phyloP scores from a whole-genome alignment of 2,113 vertebrate species.

The Gymnogyps californianus region DNA sequence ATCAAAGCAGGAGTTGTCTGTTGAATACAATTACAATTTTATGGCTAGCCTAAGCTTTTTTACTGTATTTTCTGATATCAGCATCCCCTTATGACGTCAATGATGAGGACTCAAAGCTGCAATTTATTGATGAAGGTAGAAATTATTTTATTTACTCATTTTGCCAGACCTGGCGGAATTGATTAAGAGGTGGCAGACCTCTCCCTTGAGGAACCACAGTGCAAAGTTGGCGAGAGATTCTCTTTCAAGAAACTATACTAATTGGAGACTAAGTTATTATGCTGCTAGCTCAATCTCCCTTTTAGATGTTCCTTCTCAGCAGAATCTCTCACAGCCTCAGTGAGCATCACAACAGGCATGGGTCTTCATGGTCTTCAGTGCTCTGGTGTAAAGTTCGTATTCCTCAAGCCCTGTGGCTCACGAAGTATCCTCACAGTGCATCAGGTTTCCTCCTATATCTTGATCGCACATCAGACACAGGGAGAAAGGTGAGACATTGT shows the following conservation, averaged over 20 bases:
- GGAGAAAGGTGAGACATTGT: background rate
- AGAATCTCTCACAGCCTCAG: background rate
- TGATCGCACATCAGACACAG: background rate
- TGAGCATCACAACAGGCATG: background rate
- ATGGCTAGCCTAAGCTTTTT: background rate
- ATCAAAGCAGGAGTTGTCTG: background rate
- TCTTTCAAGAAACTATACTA: background rate
- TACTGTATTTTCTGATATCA: background rate
- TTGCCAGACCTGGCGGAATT: background rate
- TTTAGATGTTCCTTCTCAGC: fast-evolving
- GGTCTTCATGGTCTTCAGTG: background rate
- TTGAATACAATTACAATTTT: background rate
- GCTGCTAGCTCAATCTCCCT: background rate
- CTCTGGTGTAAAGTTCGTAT: background rate
- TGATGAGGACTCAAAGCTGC: background rate
- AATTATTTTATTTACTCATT: background rate
- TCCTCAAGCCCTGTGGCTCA: background rate
- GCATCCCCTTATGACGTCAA: background rate
- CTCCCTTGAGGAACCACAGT: background rate
- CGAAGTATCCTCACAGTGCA: background rate
- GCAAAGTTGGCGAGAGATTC: background rate
- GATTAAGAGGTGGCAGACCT: background rate
- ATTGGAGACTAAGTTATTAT: background rate
- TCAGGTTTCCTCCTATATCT: background rate
- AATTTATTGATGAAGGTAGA: background rate